Evolutionary conservation across 1,140 invertebrate species (phyloP), one percentile per base, ranked within the genome.

Genomic region (Onthophagus taurus): DNA sequence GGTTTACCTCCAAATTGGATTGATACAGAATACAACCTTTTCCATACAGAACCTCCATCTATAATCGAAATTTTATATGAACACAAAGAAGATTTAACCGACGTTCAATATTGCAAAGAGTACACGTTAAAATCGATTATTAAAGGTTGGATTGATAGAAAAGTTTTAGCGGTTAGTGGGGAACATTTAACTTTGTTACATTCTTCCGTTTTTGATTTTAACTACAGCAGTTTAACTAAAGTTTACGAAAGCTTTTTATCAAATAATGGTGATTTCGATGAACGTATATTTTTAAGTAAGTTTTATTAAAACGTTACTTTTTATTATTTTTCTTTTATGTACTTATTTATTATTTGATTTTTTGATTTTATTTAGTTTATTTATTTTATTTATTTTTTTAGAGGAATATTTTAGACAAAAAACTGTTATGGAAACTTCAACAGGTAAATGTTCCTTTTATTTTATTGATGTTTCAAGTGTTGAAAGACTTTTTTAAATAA

Each of bases 251-350:
- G 86, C 48, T 89, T 88, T 66, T 83, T 97, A 24, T 66, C 96
- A 9, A 92, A 79, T 62, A 81, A 85, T 39, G 91, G 92, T 3
- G 91, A 97, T 69, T 93, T 97, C 67, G 94, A 99, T 61, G 95
- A 99, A 68, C 76, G 92, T 59, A 89, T 97, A 60, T 92, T 97
- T 69, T 72, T 87, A 65, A 78, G 82, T 83, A 71, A 71, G 68
- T 54, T 35, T 41, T 14, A 19, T 20, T 23, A 4, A 35, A 12
- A 17, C 8, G 24, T 41, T 42, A 17, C 9, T 13, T 3, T 42
- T n/a, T n/a, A n/a, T n/a, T n/a, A n/a, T n/a, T n/a, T 11, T 30
- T n/a, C 14, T 30, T 11, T 11, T 13, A 30, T 11, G 11, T 30
- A 13, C 29, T 13, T n/a, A 11, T 30, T n/a, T 11, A 2, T 30